Evolutionary conservation across 1,140 invertebrate species (phyloP).

Genomic region (Belonocnema kinseyi): DNA sequence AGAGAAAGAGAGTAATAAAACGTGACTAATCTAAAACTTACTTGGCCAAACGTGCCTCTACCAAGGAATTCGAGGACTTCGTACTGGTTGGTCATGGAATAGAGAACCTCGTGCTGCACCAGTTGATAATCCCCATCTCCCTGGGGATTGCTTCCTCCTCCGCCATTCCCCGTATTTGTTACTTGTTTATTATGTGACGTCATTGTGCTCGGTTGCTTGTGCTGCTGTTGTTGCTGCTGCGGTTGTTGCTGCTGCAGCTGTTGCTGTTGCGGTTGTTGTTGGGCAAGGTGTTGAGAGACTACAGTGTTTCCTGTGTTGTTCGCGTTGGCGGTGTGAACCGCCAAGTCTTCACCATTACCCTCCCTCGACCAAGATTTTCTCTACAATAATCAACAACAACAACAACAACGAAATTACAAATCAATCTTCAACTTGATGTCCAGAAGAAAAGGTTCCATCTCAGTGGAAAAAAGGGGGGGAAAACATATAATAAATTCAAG

Average conservation of each 20-base stretch:
- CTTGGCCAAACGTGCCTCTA: conserved; percentile 98
- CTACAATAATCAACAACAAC: conserved; percentile 67
- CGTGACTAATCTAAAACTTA: conserved; percentile 51
- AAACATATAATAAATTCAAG: no score
- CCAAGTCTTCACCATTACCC: conserved; percentile 79
- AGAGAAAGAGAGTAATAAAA: background rate
- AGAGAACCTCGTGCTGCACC: conserved; percentile 98
- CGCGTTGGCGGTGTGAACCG: conserved; percentile 68
- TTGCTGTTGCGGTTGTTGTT: conserved; percentile 53
- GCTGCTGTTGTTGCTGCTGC: conserved; percentile 45
- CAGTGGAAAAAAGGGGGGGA: no score
- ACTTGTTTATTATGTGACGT: conserved; percentile 86
- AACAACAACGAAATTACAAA: conserved; percentile 48
- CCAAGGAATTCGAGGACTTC: conserved; percentile 99
- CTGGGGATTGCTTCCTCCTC: conserved; percentile 82
- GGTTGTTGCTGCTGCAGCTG: conserved; percentile 42
- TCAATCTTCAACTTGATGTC: no score
- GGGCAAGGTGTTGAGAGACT: conserved; percentile 58
- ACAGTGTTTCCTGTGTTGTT: conserved; percentile 63
- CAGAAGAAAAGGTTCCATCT: no score
- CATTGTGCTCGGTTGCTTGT: conserved; percentile 78
- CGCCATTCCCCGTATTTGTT: conserved; percentile 72
- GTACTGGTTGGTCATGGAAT: conserved; percentile 94
- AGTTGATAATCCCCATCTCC: conserved; percentile 98
- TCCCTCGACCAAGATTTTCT: conserved; percentile 80